A percentile compares a stretch with the other conserved stretches of the same genome.
Evolutionary conservation across 92 coral and sea anemone genomes (phyloP).

Genomic region (Palythoa caribaeorum): DNA sequence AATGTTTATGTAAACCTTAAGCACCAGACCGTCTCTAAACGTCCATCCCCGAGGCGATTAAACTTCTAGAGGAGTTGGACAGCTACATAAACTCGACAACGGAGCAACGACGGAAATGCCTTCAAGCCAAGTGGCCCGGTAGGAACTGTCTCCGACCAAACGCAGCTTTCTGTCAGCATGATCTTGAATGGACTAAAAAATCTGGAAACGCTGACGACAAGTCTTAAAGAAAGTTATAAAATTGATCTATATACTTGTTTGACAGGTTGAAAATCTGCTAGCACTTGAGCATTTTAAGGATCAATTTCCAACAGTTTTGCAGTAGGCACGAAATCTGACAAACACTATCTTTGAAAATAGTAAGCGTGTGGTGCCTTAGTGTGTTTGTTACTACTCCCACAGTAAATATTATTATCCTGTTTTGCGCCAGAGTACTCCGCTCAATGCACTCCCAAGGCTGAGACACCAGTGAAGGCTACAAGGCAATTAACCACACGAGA

Average conservation of each 20-base stretch:
- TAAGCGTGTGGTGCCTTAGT: constrained; percentile 37
- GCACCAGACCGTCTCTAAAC: constrained; percentile 52
- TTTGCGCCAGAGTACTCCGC: constrained; percentile 56
- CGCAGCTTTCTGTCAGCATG: constrained; percentile 43
- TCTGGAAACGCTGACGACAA: constrained; percentile 17
- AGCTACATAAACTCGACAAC: constrained; percentile 26
- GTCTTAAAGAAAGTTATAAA: constrained; percentile 13
- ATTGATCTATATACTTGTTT: constrained; percentile 43
- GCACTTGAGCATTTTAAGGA: constrained; percentile 53
- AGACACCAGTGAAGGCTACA: background rate
- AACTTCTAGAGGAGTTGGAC: constrained; percentile 65
- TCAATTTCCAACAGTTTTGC: constrained; percentile 21
- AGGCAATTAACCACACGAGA: no score
- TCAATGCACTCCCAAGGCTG: constrained; percentile 44
- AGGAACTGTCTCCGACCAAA: constrained; percentile 50
- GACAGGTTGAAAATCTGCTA: constrained; percentile 54
- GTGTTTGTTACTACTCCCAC: constrained; percentile 45
- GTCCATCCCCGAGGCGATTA: constrained; percentile 49
- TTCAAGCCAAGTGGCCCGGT: constrained; percentile 47
- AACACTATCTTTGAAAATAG: constrained; percentile 41
- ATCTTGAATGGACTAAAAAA: constrained; percentile 22
- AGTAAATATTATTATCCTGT: constrained; percentile 48
- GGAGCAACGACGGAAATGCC: constrained; percentile 40
- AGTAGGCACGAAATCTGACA: constrained; percentile 41
- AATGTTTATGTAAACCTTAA: constrained; percentile 61